Conservation (phyloP, 2,113 vertebrate species). For the Eclectus roratus region DNA sequence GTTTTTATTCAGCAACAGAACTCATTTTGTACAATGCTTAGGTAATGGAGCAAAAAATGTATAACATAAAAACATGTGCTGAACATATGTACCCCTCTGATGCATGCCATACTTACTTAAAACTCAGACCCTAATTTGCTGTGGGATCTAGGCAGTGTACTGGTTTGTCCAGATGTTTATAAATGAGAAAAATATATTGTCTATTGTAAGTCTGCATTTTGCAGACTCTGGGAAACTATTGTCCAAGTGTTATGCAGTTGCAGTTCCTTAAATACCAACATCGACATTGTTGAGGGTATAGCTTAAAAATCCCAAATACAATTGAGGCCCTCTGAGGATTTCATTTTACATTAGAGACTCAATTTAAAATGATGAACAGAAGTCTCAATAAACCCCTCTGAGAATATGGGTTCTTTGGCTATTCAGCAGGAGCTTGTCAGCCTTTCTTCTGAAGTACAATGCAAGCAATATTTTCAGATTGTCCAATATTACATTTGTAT, state of each 20-base stretch:
- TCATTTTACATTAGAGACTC: neutral
- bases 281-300: neutral
- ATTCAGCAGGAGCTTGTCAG: neutral
- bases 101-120: constrained; percentile 61
- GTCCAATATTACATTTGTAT: neutral
- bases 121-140: constrained; percentile 55
- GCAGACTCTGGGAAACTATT: constrained; percentile 11
- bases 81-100: constrained; percentile 61
- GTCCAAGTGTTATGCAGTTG: neutral
- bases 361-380: neutral
- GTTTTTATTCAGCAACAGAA: constrained; percentile 22
- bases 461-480: neutral
- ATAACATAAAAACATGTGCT: constrained; percentile 61
- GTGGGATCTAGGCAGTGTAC: constrained; percentile 11
- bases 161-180: constrained; percentile 42
- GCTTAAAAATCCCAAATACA: constrained; percentile 10
- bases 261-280: constrained; percentile 19
- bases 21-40: constrained; percentile 19
- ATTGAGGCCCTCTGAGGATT: neutral
- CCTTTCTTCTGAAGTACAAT: neutral
- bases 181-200: constrained; percentile 37
- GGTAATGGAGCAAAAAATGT: constrained; percentile 46
- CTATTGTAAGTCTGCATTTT: neutral
- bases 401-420: neutral
- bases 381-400: neutral